Conservation (phyloP, 2,888 invertebrate species). For the Apodemia zela region DNA sequence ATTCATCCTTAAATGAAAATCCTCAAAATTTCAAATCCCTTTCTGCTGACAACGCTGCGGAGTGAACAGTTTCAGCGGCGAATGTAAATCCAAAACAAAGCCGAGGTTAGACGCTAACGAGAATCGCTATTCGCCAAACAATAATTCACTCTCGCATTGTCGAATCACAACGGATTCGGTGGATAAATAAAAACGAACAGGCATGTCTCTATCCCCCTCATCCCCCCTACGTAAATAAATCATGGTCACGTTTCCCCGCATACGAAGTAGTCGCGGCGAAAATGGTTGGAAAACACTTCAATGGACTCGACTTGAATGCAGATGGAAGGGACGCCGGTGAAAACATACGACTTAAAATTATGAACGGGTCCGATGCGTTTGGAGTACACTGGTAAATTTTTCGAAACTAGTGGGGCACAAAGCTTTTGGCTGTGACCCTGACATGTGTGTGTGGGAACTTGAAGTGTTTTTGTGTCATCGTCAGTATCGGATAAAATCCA, state of each 20-base stretch:
- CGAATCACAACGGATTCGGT: slow-evolving; percentile 28
- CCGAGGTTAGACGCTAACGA: slow-evolving; percentile 14
- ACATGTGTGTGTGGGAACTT: too few relatives aligned
- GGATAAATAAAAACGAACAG: slow-evolving; percentile 34
- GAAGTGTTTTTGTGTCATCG: too few relatives aligned
- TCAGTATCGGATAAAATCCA: too few relatives aligned
- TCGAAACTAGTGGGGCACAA: slow-evolving; percentile 6
- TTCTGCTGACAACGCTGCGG: not conserved
- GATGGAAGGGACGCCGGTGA: slow-evolving; percentile 37
- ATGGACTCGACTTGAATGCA: slow-evolving; percentile 52
- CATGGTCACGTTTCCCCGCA: slow-evolving; percentile 40
- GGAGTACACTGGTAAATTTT: not conserved
- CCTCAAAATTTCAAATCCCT: not conserved
- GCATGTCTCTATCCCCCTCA: slow-evolving; percentile 27
- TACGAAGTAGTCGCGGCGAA: slow-evolving; percentile 54
- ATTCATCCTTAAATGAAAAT: not conserved
- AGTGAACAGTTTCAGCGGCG: slow-evolving; percentile 5
- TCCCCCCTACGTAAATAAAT: slow-evolving; percentile 36
- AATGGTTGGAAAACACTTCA: slow-evolving; percentile 68
- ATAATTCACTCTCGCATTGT: slow-evolving; percentile 30
- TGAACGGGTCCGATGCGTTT: not conserved
- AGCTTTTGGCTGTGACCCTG: too few relatives aligned
- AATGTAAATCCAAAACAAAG: slow-evolving; percentile 11
- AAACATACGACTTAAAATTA: slow-evolving; percentile 30
- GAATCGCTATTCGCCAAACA: slow-evolving; percentile 20